phyloP scores from a whole-genome alignment of 2,797 vertebrate species.

The Mormyrops boulengeri region DNA sequence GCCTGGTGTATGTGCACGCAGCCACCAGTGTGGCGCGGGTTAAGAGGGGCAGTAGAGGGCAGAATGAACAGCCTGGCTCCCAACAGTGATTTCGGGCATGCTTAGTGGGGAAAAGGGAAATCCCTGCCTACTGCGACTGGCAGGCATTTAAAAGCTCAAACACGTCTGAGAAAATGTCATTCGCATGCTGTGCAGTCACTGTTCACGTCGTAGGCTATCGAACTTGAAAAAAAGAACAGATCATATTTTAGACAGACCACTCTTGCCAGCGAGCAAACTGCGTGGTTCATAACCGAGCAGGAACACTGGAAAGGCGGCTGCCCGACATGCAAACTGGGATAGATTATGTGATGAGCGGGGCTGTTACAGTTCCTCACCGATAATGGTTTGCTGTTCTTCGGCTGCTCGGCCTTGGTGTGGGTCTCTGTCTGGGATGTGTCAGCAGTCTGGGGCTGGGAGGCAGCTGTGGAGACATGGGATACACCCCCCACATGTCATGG shows the following conservation, averaged over 20 bases:
- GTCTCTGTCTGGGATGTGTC: constrained; percentile 63
- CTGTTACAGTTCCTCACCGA: constrained; percentile 32
- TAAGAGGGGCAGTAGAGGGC: background rate
- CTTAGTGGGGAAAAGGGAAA: background rate
- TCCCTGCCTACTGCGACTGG: background rate
- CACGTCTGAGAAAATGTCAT: background rate
- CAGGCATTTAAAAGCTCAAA: background rate
- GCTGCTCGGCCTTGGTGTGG: constrained; percentile 61
- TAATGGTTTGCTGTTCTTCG: constrained; percentile 40
- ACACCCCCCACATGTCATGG: background rate
- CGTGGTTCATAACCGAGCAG: background rate
- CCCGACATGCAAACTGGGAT: background rate
- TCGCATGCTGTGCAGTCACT: background rate
- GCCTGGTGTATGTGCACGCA: background rate
- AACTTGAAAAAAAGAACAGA: background rate
- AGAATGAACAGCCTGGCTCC: background rate
- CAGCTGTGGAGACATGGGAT: constrained; percentile 36
- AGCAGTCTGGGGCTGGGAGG: constrained; percentile 51
- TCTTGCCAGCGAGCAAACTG: background rate
- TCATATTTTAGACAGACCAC: background rate
- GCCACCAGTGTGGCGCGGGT: background rate
- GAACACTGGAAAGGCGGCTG: background rate
- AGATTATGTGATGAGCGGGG: background rate
- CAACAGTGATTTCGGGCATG: background rate
- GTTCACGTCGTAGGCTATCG: background rate